Conservation (phyloP, 2,888 invertebrate species). For the Hyles lineata region DNA sequence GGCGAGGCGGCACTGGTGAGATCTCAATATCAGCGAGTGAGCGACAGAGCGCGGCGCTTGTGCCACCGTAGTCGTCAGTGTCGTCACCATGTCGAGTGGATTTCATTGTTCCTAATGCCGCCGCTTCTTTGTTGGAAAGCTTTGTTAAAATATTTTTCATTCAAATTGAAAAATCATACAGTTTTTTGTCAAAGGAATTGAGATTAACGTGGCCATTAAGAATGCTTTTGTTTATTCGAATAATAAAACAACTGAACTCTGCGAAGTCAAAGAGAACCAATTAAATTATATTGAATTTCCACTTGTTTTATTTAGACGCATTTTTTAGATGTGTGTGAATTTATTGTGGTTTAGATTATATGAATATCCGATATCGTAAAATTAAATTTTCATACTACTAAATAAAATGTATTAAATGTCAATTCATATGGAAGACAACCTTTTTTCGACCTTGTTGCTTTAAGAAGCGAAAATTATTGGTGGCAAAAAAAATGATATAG, state of each 20-base stretch:
- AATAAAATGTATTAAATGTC: no score
- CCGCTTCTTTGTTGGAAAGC: conserved; percentile 25
- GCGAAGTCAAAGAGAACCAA: background rate
- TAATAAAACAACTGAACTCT: background rate
- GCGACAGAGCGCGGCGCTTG: conserved; percentile 37
- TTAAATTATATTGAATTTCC: background rate
- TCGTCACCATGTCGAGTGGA: conserved; percentile 51
- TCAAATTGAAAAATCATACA: conserved; percentile 36
- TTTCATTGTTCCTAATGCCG: conserved; percentile 61
- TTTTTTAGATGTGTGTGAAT: background rate
- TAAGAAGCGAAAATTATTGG: no score
- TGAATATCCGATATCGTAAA: no score
- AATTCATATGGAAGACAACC: no score
- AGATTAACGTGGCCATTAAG: conserved; percentile 5
- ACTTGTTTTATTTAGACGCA: background rate
- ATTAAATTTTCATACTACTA: no score
- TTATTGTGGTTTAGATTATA: background rate
- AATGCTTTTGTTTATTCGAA: background rate
- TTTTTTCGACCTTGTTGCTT: no score
- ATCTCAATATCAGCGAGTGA: conserved; percentile 60
- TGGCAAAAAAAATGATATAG: no score
- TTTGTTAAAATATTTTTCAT: conserved; percentile 34
- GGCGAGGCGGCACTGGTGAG: conserved; percentile 43
- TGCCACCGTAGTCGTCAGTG: conserved; percentile 29
- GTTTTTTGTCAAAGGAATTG: conserved; percentile 32